These are phyloP conservation scores for Tetraneura akinire DNA, from an alignment of 1,140 invertebrate species.

Conservation along the genomic window DNA sequence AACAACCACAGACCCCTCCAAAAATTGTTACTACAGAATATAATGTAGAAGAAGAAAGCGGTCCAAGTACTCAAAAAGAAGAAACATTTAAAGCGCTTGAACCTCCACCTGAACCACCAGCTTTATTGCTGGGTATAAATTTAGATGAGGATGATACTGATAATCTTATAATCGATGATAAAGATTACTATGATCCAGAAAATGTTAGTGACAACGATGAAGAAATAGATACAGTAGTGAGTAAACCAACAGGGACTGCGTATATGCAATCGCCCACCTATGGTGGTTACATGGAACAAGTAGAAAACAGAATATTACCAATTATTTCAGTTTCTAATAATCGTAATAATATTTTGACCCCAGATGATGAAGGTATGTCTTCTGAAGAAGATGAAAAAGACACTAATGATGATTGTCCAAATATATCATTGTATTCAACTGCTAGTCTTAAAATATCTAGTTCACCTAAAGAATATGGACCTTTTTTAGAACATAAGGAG, in stretches of 20 bases:
- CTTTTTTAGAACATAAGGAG: slow-evolving; percentile 37
- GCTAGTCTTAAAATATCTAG: slow-evolving; percentile 70
- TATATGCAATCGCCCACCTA: slow-evolving; percentile 52
- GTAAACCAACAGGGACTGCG: slow-evolving; percentile 55
- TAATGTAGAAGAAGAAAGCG: slow-evolving; percentile 56
- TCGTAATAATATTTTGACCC: slow-evolving; percentile 55
- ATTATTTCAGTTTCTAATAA: slow-evolving; percentile 9
- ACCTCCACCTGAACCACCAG: slow-evolving; percentile 65
- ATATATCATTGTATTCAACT: slow-evolving; percentile 80
- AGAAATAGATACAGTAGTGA: slow-evolving; percentile 58
- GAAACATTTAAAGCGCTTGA: slow-evolving; percentile 54
- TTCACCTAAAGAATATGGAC: slow-evolving; percentile 51
- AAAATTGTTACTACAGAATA: slow-evolving; percentile 24
- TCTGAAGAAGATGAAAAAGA: slow-evolving; percentile 62
- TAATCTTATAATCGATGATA: slow-evolving; percentile 66
- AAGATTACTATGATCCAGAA: slow-evolving; percentile 68
- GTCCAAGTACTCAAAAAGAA: slow-evolving; percentile 57
- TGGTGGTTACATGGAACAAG: slow-evolving; percentile 55
- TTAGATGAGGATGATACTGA: slow-evolving; percentile 58
- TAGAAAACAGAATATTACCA: slow-evolving; percentile 53
- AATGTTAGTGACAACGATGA: slow-evolving; percentile 64
- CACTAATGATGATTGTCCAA: slow-evolving; percentile 75
- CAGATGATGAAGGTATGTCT: slow-evolving; percentile 55
- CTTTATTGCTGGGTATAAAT: slow-evolving; percentile 60
- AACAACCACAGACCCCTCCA: slow-evolving; percentile 12